Percentiles rank a stretch among this genome's conserved stretches.
Conservation (phyloP, 2,797 vertebrate species). For the Cottoperca gobio region DNA sequence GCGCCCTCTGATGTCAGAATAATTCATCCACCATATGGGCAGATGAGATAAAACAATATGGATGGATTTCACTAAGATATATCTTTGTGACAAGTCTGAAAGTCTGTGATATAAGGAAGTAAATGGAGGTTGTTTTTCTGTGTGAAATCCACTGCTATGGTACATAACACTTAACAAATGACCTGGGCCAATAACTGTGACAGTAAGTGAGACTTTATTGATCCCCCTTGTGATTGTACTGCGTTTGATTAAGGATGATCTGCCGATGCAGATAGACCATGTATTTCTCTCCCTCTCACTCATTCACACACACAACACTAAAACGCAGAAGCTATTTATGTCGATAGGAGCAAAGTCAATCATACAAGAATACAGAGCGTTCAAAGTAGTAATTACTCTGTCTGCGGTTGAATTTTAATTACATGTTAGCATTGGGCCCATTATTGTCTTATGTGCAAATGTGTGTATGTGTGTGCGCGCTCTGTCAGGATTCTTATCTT, state of each 20-base stretch:
- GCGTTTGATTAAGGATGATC: not conserved
- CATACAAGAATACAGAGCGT: slow-evolving; percentile 36
- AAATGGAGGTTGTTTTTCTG: too few species aligned
- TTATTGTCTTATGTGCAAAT: slow-evolving; percentile 31
- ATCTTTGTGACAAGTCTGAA: not conserved
- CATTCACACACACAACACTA: not conserved
- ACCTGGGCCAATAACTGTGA: not conserved
- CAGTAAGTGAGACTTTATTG: not conserved
- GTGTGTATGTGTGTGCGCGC: slow-evolving; percentile 11
- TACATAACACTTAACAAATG: not conserved
- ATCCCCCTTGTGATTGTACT: not conserved
- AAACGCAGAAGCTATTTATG: slow-evolving; percentile 36
- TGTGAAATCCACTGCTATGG: not conserved
- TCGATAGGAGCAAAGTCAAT: slow-evolving; percentile 27
- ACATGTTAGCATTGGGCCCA: slow-evolving; percentile 47
- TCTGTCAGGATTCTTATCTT: slow-evolving; percentile 57
- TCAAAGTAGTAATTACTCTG: slow-evolving; percentile 64
- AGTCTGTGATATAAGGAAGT: too few species aligned
- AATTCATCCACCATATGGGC: slow-evolving; percentile 32
- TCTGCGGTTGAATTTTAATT: slow-evolving; percentile 70
- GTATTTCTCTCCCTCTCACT: not conserved
- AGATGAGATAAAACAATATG: slow-evolving; percentile 23
- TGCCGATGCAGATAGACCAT: not conserved
- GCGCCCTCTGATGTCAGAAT: slow-evolving; percentile 14
- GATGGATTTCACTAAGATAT: slow-evolving; percentile 15